Percentiles rank a stretch among this genome's conserved stretches.
Evolutionary conservation across 2,113 vertebrate genomes (phyloP).

Genomic region (Cheirogaleus medius): DNA sequence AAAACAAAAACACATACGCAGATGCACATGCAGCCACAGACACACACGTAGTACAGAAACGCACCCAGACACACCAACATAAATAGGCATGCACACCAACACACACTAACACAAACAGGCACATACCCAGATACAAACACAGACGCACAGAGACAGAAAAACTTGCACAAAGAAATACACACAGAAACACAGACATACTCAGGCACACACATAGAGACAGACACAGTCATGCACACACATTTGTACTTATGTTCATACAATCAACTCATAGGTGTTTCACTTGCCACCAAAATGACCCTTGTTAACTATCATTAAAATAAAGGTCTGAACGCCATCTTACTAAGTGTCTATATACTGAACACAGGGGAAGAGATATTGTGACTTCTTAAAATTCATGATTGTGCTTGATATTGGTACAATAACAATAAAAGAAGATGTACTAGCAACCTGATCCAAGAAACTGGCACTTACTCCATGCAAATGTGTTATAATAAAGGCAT

Average conservation of each 20-base stretch:
- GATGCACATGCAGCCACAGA: fast-evolving
- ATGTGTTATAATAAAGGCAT: not conserved
- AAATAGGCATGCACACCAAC: not conserved
- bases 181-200: not conserved
- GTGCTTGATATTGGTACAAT: not conserved
- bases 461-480: not conserved
- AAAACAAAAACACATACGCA: not conserved
- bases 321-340: not conserved
- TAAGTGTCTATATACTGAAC: not conserved
- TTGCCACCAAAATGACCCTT: not conserved
- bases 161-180: not conserved
- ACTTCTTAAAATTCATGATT: not conserved
- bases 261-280: not conserved
- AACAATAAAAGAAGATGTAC: not conserved
- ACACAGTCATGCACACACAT: not conserved
- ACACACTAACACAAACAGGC: not conserved
- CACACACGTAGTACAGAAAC: not conserved
- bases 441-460: not conserved
- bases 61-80: too few species aligned
- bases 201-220: not conserved
- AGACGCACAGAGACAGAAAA: not conserved
- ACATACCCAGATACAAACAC: not conserved
- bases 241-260: not conserved
- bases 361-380: not conserved
- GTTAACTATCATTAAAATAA: not conserved